phyloP scores from a whole-genome alignment of 2,888 invertebrate species.

The Drosophila subsilvestris region DNA sequence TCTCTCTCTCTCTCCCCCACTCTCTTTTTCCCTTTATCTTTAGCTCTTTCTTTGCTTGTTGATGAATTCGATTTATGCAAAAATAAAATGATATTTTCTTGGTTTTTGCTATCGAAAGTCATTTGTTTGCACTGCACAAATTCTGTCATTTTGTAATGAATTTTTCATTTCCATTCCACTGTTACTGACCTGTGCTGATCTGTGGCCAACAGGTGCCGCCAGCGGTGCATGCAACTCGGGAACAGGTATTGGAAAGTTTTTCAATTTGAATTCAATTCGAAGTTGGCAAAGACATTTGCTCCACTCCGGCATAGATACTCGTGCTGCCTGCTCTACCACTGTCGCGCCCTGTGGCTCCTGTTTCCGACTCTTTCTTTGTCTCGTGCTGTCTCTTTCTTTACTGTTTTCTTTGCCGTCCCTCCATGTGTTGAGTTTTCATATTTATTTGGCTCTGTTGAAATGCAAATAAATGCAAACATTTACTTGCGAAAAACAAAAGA shows the following conservation, averaged over 20 bases:
- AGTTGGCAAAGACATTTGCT: conserved; percentile 6
- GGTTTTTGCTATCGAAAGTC: background rate
- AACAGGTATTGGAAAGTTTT: conserved; percentile 27
- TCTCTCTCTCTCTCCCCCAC: too few species aligned
- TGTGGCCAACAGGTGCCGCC: conserved; percentile 30
- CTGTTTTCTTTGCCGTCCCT: conserved; percentile 4
- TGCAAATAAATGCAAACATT: conserved; percentile 73
- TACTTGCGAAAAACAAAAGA: conserved; percentile 49
- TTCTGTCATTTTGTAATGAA: background rate
- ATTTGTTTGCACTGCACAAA: background rate
- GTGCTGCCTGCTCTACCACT: background rate
- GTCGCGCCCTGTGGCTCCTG: background rate
- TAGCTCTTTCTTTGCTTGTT: too few species aligned
- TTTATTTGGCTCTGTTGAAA: conserved; percentile 60
- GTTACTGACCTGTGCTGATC: conserved; percentile 44
- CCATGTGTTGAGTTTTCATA: conserved; percentile 30
- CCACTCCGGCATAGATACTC: too few species aligned
- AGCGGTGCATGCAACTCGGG: conserved; percentile 5
- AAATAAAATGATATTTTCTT: background rate
- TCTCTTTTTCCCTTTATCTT: background rate
- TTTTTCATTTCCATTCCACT: background rate
- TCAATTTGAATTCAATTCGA: conserved; percentile 42
- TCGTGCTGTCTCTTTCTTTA: background rate
- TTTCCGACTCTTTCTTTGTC: background rate
- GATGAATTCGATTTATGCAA: background rate